These are phyloP conservation scores for Oreochromis tanganicae DNA, from an alignment of 2,113 vertebrate species.

Conservation along the genomic window DNA sequence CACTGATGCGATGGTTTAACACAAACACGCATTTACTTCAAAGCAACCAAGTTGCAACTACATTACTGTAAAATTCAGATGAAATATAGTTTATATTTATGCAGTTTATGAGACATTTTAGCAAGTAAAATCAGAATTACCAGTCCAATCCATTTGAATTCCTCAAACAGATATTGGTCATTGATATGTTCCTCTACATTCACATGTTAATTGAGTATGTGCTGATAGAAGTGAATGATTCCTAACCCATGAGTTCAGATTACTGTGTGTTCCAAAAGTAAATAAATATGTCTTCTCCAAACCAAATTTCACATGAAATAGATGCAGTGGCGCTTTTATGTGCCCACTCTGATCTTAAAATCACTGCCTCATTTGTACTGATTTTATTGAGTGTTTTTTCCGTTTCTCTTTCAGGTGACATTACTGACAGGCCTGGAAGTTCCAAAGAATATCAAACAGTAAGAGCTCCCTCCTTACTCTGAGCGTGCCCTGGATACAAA, in stretches of 20 bases:
- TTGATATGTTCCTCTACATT: not conserved
- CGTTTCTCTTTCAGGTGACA: conserved; percentile 80
- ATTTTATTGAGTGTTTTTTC: not conserved
- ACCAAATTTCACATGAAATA: not conserved
- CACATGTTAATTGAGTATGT: not conserved
- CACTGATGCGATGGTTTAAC: not conserved
- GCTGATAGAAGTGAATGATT: not conserved
- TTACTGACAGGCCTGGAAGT: conserved; percentile 88
- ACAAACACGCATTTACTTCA: not conserved
- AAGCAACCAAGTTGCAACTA: not conserved
- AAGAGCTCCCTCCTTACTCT: not conserved
- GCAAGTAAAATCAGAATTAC: not conserved
- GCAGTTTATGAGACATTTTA: not conserved
- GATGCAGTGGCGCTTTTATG: not conserved
- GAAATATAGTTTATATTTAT: not conserved
- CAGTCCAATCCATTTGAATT: not conserved
- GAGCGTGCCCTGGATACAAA: not conserved
- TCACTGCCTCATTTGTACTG: not conserved
- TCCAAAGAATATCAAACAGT: conserved; percentile 78
- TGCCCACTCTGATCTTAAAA: not conserved
- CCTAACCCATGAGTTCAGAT: not conserved
- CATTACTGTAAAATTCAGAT: not conserved
- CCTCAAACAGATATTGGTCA: not conserved
- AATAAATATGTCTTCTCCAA: not conserved
- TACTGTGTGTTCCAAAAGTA: not conserved